A percentile compares a stretch with the other conserved stretches of the same genome.
phyloP scores from a whole-genome alignment of 1,140 invertebrate genomes.

The Heliconius melpomene region DNA sequence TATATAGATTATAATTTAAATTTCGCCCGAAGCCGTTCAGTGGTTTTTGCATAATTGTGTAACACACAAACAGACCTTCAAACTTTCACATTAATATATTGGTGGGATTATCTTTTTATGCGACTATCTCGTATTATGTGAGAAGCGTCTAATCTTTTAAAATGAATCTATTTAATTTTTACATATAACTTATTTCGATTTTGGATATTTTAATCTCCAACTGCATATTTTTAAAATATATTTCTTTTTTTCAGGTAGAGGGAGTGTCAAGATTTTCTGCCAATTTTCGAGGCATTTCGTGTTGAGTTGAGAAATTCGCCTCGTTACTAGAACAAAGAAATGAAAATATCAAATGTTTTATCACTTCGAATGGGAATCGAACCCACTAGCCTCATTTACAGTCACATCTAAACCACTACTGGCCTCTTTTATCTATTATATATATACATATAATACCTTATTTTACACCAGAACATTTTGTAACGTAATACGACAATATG shows the following conservation, averaged over 20 bases:
- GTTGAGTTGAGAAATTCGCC: not conserved
- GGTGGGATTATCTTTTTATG: not conserved
- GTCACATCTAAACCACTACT: not conserved
- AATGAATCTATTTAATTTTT: not conserved
- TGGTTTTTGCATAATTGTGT: no score
- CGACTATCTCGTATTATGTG: no score
- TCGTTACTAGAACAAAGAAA: not conserved
- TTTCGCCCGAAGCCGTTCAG: no score
- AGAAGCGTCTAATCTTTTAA: not conserved
- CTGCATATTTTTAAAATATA: no score
- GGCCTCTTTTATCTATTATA: no score
- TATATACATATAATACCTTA: not conserved
- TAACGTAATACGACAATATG: conserved; percentile 26
- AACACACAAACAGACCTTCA: not conserved
- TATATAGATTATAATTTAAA: no score
- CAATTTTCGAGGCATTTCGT: not conserved
- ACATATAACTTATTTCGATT: no score
- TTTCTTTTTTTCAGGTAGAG: not conserved
- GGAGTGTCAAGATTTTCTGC: not conserved
- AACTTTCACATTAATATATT: not conserved
- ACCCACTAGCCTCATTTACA: not conserved
- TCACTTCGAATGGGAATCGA: not conserved
- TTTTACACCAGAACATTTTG: not conserved
- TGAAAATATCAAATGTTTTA: not conserved
- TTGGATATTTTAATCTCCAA: no score